phyloP scores from a whole-genome alignment of 2,113 vertebrate species.

The Ceyx margarethae region DNA sequence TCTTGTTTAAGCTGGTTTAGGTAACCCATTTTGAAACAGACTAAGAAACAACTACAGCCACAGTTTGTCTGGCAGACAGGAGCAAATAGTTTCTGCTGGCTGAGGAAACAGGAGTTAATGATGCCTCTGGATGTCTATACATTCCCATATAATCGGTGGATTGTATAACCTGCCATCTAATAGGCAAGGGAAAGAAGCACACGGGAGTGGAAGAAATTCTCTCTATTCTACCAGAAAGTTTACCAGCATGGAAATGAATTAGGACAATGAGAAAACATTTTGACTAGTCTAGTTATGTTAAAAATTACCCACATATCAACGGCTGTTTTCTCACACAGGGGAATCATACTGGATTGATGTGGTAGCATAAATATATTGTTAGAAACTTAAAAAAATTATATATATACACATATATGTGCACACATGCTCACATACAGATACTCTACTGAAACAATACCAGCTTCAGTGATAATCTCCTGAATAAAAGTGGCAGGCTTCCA shows the following conservation, averaged over 20 bases:
- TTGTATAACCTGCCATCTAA: not conserved
- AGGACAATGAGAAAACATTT: not conserved
- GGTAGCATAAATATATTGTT: not conserved
- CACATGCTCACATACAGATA: fast-evolving
- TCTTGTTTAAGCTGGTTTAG: not conserved
- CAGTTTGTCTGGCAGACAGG: not conserved
- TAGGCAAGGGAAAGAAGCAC: not conserved
- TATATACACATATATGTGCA: not conserved
- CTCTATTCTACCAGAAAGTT: not conserved
- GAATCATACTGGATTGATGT: not conserved
- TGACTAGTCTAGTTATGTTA: not conserved
- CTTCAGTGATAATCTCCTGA: not conserved
- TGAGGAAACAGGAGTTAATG: not conserved
- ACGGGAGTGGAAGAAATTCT: not conserved
- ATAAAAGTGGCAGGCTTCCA: not conserved
- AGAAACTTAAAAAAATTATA: not conserved
- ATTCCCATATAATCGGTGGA: not conserved
- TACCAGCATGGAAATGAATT: not conserved
- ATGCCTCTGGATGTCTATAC: not conserved
- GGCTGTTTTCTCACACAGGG: not conserved
- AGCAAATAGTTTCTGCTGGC: not conserved
- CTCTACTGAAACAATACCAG: not conserved
- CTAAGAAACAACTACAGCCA: not conserved
- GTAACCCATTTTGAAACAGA: not conserved
- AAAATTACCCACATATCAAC: not conserved